Conservation (phyloP, 2,113 vertebrate genomes). For the Sphaerodactylus townsendi region DNA sequence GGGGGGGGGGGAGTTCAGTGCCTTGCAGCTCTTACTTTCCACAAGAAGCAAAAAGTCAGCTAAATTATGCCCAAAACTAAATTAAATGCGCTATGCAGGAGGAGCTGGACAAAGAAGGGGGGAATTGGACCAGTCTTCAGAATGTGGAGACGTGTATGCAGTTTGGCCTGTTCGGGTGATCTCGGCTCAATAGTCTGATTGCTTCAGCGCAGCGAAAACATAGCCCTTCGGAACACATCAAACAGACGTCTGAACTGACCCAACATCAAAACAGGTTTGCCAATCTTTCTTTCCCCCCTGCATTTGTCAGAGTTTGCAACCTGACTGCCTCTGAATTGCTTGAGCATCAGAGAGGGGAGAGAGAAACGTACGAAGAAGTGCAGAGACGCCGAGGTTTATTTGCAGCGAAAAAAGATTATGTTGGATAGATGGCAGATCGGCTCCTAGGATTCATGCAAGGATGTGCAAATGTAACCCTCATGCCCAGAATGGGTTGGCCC, state of each 20-base stretch:
- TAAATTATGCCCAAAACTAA: not conserved
- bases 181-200: not conserved
- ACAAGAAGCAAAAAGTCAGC: not conserved
- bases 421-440: slow-evolving; percentile 44
- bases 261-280: not conserved
- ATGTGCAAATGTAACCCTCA: slow-evolving; percentile 57
- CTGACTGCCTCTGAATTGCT: not conserved
- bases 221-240: not conserved
- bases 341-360: slow-evolving; percentile 42
- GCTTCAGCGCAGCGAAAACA: not conserved
- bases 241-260: not conserved
- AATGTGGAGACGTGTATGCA: too few relatives aligned
- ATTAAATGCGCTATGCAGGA: too few relatives aligned
- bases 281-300: not conserved
- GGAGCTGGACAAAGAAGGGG: too few relatives aligned
- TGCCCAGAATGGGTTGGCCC: too few relatives aligned
- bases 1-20: not conserved
- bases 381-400: slow-evolving; percentile 33
- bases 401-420: slow-evolving; percentile 27
- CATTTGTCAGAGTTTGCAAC: not conserved
- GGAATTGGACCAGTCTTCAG: not conserved
- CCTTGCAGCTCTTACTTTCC: too few relatives aligned
- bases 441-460: slow-evolving; percentile 40
- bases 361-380: not conserved
- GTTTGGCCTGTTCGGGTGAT: not conserved